Evolutionary conservation across 1,140 invertebrate genomes (phyloP).

Genomic region (Venustaconcha ellipsiformis): DNA sequence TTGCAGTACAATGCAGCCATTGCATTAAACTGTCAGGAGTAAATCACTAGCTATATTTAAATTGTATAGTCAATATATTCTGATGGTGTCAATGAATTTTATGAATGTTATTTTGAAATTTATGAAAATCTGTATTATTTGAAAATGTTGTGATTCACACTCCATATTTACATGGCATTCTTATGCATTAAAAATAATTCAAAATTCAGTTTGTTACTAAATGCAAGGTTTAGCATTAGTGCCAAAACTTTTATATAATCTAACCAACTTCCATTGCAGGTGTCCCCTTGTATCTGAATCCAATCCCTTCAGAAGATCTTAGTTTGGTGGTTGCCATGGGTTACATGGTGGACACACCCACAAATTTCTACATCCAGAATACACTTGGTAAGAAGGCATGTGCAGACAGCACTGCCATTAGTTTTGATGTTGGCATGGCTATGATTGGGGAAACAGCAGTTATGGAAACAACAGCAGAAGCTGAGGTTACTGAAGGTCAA

Average conservation of each 20-base stretch:
- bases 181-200: not conserved
- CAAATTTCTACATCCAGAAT: constrained; percentile 32
- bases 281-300: not conserved
- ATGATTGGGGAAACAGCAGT: constrained; percentile 12
- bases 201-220: not conserved
- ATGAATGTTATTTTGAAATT: too few species aligned
- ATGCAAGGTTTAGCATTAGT: not conserved
- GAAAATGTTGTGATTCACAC: not conserved
- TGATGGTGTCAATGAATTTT: too few species aligned
- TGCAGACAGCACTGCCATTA: constrained; percentile 40
- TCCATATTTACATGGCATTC: not conserved
- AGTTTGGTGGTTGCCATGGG: constrained; percentile 37
- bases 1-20: too few species aligned
- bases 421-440: constrained; percentile 22
- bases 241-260: not conserved
- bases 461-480: constrained; percentile 4
- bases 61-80: too few species aligned
- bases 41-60: too few species aligned
- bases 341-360: constrained; percentile 42
- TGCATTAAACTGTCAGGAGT: too few species aligned
- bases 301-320: constrained; percentile 24
- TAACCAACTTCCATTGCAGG: not conserved
- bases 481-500: not conserved
- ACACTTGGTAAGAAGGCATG: constrained; percentile 39
- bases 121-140: too few species aligned